A percentile compares a stretch with the other conserved stretches of the same genome.
Conservation (phyloP, 2,797 vertebrate genomes). For the Xiphophorus birchmanni region DNA sequence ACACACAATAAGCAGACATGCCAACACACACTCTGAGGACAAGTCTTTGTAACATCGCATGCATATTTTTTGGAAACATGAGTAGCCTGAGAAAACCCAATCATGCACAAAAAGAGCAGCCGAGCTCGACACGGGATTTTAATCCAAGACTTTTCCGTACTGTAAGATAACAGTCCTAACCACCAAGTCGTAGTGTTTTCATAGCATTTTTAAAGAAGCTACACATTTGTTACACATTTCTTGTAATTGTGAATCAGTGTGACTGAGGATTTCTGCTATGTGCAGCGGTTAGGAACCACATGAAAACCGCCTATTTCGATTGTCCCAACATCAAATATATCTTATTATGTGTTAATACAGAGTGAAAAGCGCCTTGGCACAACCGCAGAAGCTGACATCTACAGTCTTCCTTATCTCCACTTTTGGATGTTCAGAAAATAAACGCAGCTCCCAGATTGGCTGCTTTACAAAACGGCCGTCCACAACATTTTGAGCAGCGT, state of each 20-base stretch:
- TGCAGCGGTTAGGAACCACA: neutral
- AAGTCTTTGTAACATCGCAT: neutral
- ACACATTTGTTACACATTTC: neutral
- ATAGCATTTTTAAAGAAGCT: neutral
- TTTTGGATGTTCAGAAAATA: neutral
- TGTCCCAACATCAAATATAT: neutral
- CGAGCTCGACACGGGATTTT: neutral
- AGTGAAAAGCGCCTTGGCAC: neutral
- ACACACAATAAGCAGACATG: neutral
- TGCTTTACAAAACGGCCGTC: neutral
- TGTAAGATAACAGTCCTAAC: neutral
- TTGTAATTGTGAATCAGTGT: neutral
- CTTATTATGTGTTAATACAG: neutral
- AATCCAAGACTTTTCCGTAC: neutral
- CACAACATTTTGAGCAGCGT: neutral
- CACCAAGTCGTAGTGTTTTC: neutral
- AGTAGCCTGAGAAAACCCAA: neutral
- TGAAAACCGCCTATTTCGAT: neutral
- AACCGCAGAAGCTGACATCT: neutral
- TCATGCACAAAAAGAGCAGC: neutral
- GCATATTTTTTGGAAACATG: neutral
- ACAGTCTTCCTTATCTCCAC: neutral
- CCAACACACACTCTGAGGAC: neutral
- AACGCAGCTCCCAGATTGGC: neutral
- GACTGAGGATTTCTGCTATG: neutral